A percentile compares a stretch with the other conserved stretches of the same genome.
phyloP scores from a whole-genome alignment of 2,113 vertebrate species.

The Callionymus lyra region DNA sequence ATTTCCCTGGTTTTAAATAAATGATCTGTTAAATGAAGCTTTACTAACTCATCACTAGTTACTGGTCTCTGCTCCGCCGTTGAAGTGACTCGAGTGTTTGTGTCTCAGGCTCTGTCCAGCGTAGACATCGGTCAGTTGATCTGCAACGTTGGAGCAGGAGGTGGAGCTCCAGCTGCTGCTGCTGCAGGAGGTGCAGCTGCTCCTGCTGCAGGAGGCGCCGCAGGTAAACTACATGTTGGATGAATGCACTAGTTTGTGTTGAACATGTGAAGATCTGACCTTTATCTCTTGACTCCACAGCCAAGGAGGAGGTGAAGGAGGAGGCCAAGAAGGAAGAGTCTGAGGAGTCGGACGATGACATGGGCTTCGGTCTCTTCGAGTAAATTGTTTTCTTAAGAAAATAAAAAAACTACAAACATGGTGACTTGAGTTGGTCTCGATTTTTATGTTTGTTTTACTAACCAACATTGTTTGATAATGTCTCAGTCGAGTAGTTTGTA shows the following conservation, averaged over 20 bases:
- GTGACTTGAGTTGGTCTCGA: background rate
- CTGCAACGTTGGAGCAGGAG: constrained; percentile 86
- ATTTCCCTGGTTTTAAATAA: no score
- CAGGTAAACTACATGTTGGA: constrained; percentile 64
- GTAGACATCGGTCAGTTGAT: constrained; percentile 89
- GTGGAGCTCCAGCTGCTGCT: constrained; percentile 70
- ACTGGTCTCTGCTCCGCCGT: no score
- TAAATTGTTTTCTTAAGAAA: constrained; percentile 71
- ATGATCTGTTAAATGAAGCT: no score
- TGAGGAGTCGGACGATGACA: constrained; percentile 95
- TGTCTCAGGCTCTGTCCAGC: constrained; percentile 76
- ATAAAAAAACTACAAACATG: constrained; percentile 48
- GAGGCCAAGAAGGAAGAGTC: constrained; percentile 98
- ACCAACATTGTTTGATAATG: no score
- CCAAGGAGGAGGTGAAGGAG: constrained; percentile 90
- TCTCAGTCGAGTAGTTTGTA: no score
- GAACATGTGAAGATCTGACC: no score
- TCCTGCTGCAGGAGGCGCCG: constrained; percentile 65
- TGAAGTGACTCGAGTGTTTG: no score
- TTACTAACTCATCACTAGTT: no score
- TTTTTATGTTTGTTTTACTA: background rate
- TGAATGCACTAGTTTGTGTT: no score
- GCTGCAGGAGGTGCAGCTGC: constrained; percentile 59
- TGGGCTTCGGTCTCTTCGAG: constrained; percentile 98
- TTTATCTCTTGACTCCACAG: constrained; percentile 46